Conservation (phyloP, 2,888 invertebrate genomes). For the Hyles lineata region DNA sequence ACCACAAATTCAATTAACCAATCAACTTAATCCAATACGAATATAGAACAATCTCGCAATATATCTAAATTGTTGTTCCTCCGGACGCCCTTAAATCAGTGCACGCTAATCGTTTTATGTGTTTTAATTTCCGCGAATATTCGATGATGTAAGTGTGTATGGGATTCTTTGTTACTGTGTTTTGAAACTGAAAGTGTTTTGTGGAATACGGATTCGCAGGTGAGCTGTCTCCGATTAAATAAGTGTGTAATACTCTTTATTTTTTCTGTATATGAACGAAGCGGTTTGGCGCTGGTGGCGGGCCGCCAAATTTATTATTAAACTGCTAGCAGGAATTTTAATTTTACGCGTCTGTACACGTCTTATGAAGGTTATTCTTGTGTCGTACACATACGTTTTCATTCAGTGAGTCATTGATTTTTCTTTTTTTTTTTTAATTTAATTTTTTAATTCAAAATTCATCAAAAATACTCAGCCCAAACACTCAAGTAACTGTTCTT, state of each 20-base stretch:
- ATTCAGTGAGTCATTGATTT: conserved; percentile 28
- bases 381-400: conserved; percentile 37
- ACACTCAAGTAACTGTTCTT: neutral
- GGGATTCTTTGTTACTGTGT: conserved; percentile 67
- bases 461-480: neutral
- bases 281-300: conserved; percentile 62
- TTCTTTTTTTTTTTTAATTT: conserved; percentile 2
- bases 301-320: conserved; percentile 77
- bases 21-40: conserved; percentile 62
- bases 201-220: conserved; percentile 61
- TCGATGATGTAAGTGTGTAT: conserved; percentile 74
- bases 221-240: conserved; percentile 50
- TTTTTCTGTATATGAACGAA: conserved; percentile 49
- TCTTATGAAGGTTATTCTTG: conserved; percentile 63
- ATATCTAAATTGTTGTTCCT: conserved; percentile 30
- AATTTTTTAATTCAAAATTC: neutral
- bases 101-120: conserved; percentile 55
- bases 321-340: conserved; percentile 65
- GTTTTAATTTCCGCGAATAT: conserved; percentile 68
- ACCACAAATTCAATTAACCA: conserved; percentile 65
- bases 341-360: conserved; percentile 59
- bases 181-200: conserved; percentile 70
- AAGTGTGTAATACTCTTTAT: conserved; percentile 38
- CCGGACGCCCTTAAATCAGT: conserved; percentile 17
- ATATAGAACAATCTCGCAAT: conserved; percentile 46